phyloP scores from a whole-genome alignment of 2,797 vertebrate species.

The Esox masquinongy region DNA sequence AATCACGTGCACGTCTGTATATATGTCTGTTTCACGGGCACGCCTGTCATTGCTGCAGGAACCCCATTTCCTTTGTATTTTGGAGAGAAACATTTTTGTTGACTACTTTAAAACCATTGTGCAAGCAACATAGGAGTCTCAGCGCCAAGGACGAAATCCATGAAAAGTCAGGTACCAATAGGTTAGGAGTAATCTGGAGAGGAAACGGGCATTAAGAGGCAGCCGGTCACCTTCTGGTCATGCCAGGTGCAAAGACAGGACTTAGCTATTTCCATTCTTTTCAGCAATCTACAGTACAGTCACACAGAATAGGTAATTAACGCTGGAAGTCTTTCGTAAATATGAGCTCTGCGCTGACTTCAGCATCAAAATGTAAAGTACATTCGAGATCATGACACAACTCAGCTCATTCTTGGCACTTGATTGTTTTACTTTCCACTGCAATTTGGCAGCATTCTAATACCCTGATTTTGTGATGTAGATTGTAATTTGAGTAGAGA shows the following conservation, averaged over 20 bases:
- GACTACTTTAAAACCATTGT: too few species aligned
- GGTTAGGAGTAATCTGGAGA: too few species aligned
- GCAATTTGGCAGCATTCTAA: background rate
- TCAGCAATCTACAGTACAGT: conserved; percentile 59
- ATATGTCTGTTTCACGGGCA: too few species aligned
- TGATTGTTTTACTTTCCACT: conserved; percentile 56
- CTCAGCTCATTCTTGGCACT: conserved; percentile 59
- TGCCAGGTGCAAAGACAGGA: conserved; percentile 6
- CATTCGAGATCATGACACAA: conserved; percentile 12
- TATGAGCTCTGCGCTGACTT: conserved; percentile 40
- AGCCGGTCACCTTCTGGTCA: background rate
- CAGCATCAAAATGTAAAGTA: conserved; percentile 46
- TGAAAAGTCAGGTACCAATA: too few species aligned
- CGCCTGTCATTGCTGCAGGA: too few species aligned
- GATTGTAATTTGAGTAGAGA: background rate
- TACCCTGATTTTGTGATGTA: background rate
- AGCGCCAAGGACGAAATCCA: too few species aligned
- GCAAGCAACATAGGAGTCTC: too few species aligned
- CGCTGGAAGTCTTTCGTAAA: conserved; percentile 71
- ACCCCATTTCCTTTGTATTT: too few species aligned
- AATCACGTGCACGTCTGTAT: too few species aligned
- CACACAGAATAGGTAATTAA: conserved; percentile 76
- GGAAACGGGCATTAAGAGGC: too few species aligned
- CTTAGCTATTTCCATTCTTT: conserved; percentile 63
- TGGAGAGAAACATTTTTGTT: too few species aligned